These are phyloP conservation scores for Protodeltote pygarga DNA, from an alignment of 2,888 invertebrate species.

Conservation along the genomic window DNA sequence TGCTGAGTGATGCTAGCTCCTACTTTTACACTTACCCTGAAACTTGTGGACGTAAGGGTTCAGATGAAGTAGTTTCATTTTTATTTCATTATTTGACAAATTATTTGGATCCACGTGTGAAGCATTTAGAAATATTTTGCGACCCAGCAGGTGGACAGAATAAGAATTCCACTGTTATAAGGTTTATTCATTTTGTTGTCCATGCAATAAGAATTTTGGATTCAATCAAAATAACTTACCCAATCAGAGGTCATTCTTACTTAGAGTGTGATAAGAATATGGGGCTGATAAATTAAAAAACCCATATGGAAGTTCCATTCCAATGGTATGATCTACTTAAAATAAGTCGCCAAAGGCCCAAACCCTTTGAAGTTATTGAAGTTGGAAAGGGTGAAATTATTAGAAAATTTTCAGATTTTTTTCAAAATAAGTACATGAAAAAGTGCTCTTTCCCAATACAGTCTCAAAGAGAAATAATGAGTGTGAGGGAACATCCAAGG, in stretches of 20 bases:
- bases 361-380: conserved; percentile 32
- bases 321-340: conserved; percentile 33
- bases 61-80: conserved; percentile 42
- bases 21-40: conserved; percentile 45
- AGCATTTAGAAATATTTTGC: conserved; percentile 22
- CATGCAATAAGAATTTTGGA: conserved; percentile 26
- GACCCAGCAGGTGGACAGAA: conserved; percentile 25
- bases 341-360: conserved; percentile 14
- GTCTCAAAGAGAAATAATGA: conserved; percentile 31
- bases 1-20: conserved; percentile 26
- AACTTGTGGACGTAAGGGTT: conserved; percentile 24
- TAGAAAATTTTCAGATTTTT: conserved; percentile 4
- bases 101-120: background rate
- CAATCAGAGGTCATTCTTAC: conserved; percentile 30
- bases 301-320: conserved; percentile 27
- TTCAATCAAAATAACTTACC: conserved; percentile 18
- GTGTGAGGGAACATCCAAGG: conserved; percentile 28
- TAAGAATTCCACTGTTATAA: conserved; percentile 23
- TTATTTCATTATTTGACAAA: conserved; percentile 6
- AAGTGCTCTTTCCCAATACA: conserved; percentile 30
- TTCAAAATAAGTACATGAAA: conserved; percentile 13
- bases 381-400: conserved; percentile 13
- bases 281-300: conserved; percentile 33
- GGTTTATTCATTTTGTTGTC: conserved; percentile 29
- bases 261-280: conserved; percentile 37